Percentiles rank a stretch among this genome's conserved stretches.
phyloP scores from a whole-genome alignment of 1,140 invertebrate genomes.

The Cotesia vestalis region DNA sequence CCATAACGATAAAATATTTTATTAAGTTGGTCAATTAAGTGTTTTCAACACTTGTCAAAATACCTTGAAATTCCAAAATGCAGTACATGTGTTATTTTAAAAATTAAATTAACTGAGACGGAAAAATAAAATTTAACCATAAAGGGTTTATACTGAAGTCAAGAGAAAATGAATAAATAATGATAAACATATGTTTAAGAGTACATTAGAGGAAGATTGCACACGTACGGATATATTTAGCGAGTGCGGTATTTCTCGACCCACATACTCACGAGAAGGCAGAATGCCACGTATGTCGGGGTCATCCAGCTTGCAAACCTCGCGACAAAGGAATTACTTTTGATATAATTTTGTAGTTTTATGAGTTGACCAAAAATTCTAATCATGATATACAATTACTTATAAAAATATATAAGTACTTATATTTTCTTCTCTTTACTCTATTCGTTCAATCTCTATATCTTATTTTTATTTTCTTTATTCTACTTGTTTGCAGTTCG shows the following conservation, averaged over 20 bases:
- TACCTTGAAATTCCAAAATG: no score
- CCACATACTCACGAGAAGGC: conserved; percentile 61
- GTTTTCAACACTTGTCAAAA: no score
- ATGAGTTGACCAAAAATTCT: background rate
- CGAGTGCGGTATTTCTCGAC: conserved; percentile 60
- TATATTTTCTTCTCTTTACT: no score
- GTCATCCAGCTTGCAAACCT: conserved; percentile 48
- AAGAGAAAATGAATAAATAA: conserved; percentile 5
- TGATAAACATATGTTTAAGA: conserved; percentile 10
- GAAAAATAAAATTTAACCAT: background rate
- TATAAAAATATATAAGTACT: background rate
- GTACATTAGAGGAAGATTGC: conserved; percentile 16
- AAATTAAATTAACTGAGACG: no score
- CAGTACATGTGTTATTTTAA: no score
- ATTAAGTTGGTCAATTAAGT: no score
- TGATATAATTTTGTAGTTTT: conserved; percentile 7
- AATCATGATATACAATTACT: background rate
- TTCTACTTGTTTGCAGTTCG: conserved; percentile 48
- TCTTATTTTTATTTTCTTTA: conserved; percentile 7
- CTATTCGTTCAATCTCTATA: no score
- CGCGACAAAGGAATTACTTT: conserved; percentile 49
- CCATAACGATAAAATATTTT: no score
- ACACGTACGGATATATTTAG: conserved; percentile 58
- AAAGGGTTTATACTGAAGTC: background rate
- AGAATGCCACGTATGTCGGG: conserved; percentile 55